Evolutionary conservation across 2,888 invertebrate genomes (phyloP), one percentile per base, ranked within the genome.

Genomic region (Leptarthrus brevirostris): DNA sequence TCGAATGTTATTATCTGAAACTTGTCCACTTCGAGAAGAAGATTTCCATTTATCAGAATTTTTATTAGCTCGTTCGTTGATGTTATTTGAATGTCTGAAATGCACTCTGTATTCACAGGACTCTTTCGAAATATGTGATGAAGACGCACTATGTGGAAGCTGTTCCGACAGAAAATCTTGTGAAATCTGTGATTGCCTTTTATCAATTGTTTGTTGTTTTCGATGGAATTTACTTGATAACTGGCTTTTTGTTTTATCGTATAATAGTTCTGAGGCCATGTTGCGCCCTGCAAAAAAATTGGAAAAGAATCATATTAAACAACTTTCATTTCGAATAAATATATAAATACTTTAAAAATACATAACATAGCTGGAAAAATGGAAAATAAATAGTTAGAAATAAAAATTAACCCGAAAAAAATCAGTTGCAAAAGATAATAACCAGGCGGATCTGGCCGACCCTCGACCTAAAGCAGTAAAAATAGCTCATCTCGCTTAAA

Each of bases 191-290:
- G 22, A 52, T 36, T 49, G 52, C 24, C 61, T 49, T 64, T 44
- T 53, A 44, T 69, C 26, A 69, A 16, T 30, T 54, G 24, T 52
- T 74, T 54, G 53, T 20, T 24, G 6, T 12, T 74, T 26, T 40
- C 52, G 56, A 44, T 74, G 47, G 40, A 40, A 30, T 69, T 74
- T 64, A 34, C 18, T 69, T 69, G 74, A 24, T 74, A 54, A 26
- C 69, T 71, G 71, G 72, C 54, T 49, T 71, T 74, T 70, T 49
- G 71, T 56, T 34, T 36, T 74, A 53, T 72, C 74, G 75, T 71
- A 82, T 81, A 83, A 81, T 82, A 83, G 82, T 84, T 83, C 82
- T 84, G 84, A 84, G 84, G 84, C 84, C 84, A 84, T 84, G 83
- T 85, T 84, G 84, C 83, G 84, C 84, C 84, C 84, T 84, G 71